A percentile compares a stretch with the other conserved stretches of the same genome.
phyloP scores from a whole-genome alignment of 2,888 invertebrate genomes.

The Tanypteryx hageni region DNA sequence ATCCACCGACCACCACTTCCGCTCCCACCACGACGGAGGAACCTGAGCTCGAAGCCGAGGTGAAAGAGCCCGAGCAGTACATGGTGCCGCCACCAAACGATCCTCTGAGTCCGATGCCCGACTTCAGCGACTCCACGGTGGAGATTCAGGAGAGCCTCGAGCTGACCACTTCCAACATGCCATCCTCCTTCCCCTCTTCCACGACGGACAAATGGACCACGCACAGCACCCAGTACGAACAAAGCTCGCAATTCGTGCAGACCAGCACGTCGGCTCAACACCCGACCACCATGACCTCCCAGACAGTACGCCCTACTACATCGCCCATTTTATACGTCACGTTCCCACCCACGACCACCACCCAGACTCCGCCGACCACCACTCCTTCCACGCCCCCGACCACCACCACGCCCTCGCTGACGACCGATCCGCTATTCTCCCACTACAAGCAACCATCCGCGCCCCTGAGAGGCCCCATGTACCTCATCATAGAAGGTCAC shows the following conservation, averaged over 20 bases:
- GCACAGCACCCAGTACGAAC: constrained; percentile 17
- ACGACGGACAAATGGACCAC: constrained; percentile 43
- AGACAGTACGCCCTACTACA: constrained; percentile 4
- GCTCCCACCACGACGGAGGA: constrained; percentile 62
- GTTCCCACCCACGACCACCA: constrained; percentile 45
- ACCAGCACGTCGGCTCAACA: not conserved
- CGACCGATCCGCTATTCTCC: constrained; percentile 80
- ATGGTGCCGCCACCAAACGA: constrained; percentile 53
- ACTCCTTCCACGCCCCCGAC: constrained; percentile 75
- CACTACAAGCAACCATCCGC: constrained; percentile 81
- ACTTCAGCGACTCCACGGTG: constrained; percentile 52
- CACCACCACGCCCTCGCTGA: constrained; percentile 77
- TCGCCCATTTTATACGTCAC: constrained; percentile 54
- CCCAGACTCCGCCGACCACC: constrained; percentile 72
- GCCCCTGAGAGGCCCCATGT: constrained; percentile 81
- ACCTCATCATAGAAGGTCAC: constrained; percentile 89
- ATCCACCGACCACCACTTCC: constrained; percentile 68
- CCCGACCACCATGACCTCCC: constrained; percentile 18
- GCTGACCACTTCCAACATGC: constrained; percentile 29
- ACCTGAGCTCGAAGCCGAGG: not conserved
- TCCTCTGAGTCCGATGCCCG: constrained; percentile 15
- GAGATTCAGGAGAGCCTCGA: constrained; percentile 46
- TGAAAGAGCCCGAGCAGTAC: constrained; percentile 40
- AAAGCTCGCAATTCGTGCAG: not conserved
- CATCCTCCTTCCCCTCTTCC: not conserved